phyloP scores from a whole-genome alignment of 2,113 vertebrate species.

The Heptranchias perlo region DNA sequence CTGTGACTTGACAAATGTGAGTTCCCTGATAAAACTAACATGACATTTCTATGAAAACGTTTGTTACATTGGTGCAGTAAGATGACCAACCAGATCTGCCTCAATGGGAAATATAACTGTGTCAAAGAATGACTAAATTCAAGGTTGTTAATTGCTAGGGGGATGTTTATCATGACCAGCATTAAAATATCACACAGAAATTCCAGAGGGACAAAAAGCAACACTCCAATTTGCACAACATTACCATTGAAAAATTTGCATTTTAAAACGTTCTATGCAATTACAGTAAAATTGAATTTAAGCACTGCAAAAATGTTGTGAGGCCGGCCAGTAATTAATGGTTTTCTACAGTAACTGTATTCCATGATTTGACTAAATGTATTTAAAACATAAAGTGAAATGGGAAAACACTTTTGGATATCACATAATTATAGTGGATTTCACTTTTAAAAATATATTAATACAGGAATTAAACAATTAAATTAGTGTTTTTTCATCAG shows the following conservation, averaged over 20 bases:
- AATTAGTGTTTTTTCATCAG: not conserved
- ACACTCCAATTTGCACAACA: too few relatives aligned
- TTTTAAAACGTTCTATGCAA: not conserved
- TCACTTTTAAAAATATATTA: not conserved
- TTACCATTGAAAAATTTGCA: not conserved
- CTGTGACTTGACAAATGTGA: slow-evolving; percentile 18
- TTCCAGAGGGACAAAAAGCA: slow-evolving; percentile 1
- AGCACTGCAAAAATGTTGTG: not conserved
- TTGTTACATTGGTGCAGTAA: slow-evolving; percentile 17
- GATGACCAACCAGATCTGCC: not conserved
- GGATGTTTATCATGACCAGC: slow-evolving; percentile 15
- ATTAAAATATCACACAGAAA: not conserved
- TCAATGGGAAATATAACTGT: slow-evolving; percentile 29
- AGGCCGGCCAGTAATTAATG: not conserved
- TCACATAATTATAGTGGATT: not conserved
- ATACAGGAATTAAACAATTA: not conserved
- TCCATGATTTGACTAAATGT: not conserved
- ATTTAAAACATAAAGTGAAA: not conserved
- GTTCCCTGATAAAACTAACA: not conserved
- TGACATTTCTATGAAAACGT: not conserved
- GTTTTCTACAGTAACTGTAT: not conserved
- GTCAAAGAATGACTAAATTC: slow-evolving; percentile 20
- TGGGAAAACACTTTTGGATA: not conserved
- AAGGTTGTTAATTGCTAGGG: slow-evolving; percentile 29
- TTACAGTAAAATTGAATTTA: slow-evolving; percentile 24